Base-by-base conservation (phyloP, 2,888 invertebrate species). In the Phaedon cochleariae region DNA sequence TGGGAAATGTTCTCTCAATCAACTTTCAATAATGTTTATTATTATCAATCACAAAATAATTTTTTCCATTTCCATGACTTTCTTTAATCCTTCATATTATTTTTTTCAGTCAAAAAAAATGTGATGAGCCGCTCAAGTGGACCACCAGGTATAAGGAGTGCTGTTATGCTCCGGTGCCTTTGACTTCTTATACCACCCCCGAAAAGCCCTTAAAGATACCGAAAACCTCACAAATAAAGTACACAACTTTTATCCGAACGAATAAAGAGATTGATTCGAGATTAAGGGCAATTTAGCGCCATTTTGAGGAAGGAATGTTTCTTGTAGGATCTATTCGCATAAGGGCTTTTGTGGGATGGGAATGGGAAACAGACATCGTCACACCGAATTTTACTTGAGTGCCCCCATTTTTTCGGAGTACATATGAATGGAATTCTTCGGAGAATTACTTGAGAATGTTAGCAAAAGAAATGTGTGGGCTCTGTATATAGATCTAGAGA, bases 131-230 rank as follows among this genome's bases (percentile, higher is more conserved):
- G 3, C 26, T 26, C 3, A 26, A 41, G 15, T n/a, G 41, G 15
- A 6, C 15, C 41, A 41, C 41, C 41, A 67, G 64, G 64, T 46
- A 64, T 64, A 69, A 70, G 12, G 15, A 15, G 68, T 70, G 67
- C 64, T 68, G 67, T 71, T 69, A 65, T 67, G 64, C 69, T 65
- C 57, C 66, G 29, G 34, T 68, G 70, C 64, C 65, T 67, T 67
- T 71, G 71, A 71, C 71, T 66, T 67, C 63, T 69, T 53, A 58
- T 66, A 55, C 70, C 68, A 67, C 68, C 70, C 68, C 62, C 52
- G 34, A 41, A 67, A 70, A 68, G 67, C 68, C 70, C 70, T 68
- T 67, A 63, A 57, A 69, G 59, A 69, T 67, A 64, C 69, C 69
- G 69, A 69, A 69, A 64, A 62, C 64, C 64, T 64, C 62, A 65